Evolutionary conservation across 2,113 vertebrate genomes (phyloP), one percentile per base, ranked within the genome.

Genomic region (Hirundichthys speculiger): DNA sequence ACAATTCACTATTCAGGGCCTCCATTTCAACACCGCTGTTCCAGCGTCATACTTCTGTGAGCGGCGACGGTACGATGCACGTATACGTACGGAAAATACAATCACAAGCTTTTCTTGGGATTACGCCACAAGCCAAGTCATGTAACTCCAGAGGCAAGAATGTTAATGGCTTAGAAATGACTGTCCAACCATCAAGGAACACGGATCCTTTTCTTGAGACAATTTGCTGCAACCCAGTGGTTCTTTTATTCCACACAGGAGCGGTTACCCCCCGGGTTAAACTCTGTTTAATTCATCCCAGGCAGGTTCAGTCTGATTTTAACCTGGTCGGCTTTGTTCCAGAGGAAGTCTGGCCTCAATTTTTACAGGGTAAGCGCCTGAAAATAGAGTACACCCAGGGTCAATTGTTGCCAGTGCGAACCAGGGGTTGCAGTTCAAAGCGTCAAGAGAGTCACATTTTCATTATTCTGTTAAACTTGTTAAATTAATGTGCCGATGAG

Each of bases 371-470:
- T 70, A 78, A 84, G 64, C 39, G 25, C 47, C 24, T 42, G 25
- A 56, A 63, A 77, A 69, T 55, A 2, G 34, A 58, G 43, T 56
- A 84, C 64, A 63, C 48, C 21, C 15, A 2, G 60, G 75, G 70
- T 81, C 75, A 78, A 84, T 73, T 81, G 59, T 55, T 61, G 48
- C 42, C 41, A 14, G 14, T 34, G 41, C 40, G 63, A 19, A 60
- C 46, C n/a, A 5, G 13, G 2, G 27, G 73, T 59, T 8, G 40
- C 13, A 43, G 24, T 53, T 62, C 13, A 55, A 57, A 68, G 49
- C 51, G 55, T 64, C 48, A 63, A 38, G 30, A 18, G 18, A 61
- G 45, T 69, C 24, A 12, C 55, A 62, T 62, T 54, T 61, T 13
- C 54, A 58, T 73, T 55, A 34, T 80, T 77, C 40, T 60, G 39